Evolutionary conservation across 2,113 vertebrate genomes (phyloP).

Genomic region (Zosterops borbonicus): DNA sequence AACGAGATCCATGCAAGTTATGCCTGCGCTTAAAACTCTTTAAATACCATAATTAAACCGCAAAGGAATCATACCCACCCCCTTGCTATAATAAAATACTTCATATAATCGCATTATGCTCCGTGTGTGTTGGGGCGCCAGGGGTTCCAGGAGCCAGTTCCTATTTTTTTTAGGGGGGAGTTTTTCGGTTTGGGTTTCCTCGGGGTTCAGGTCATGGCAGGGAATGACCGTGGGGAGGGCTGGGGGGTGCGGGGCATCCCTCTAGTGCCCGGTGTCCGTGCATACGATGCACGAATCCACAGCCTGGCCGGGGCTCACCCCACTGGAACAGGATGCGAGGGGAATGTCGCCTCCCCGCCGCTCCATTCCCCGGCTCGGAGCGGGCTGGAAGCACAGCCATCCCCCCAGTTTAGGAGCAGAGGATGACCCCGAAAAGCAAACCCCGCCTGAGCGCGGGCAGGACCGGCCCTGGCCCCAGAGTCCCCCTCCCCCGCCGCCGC

Average conservation of each 20-base stretch:
- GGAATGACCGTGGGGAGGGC: background rate
- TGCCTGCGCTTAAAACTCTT: constrained; percentile 54
- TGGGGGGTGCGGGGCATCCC: background rate
- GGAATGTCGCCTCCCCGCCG: background rate
- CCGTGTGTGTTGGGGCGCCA: background rate
- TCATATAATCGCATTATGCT: constrained; percentile 54
- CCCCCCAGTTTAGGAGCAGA: background rate
- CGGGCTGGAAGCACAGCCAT: background rate
- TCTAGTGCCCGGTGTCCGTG: background rate
- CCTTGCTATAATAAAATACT: constrained; percentile 69
- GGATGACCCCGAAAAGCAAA: background rate
- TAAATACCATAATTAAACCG: constrained; percentile 65
- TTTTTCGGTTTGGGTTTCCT: background rate
- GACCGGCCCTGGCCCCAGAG: background rate
- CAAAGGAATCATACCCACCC: constrained; percentile 54
- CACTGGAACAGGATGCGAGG: background rate
- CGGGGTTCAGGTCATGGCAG: background rate
- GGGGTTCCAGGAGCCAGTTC: background rate
- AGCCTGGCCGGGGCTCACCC: background rate
- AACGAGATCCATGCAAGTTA: constrained; percentile 46
- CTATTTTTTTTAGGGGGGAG: background rate
- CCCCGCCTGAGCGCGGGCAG: background rate
- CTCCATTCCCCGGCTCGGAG: background rate
- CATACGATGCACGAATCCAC: rapidly evolving
- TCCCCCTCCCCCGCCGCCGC: background rate